Conservation (phyloP, 2,113 vertebrate genomes). For the Illadopsis cleaveri region DNA sequence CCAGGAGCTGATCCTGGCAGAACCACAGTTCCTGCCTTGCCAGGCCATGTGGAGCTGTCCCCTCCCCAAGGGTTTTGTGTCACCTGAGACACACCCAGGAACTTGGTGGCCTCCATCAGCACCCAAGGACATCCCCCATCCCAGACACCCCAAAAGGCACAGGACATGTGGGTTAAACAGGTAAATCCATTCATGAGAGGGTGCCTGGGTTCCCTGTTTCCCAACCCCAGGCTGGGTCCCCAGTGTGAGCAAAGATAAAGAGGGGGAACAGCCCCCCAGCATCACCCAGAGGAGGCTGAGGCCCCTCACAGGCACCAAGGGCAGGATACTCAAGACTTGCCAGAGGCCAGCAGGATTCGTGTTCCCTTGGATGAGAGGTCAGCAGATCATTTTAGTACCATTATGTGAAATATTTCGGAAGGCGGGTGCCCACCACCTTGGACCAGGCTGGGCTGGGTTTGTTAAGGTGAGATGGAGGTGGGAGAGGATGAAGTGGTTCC, state of each 20-base stretch:
- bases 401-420: rapidly evolving
- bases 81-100: background rate
- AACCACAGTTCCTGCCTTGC: rapidly evolving
- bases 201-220: rapidly evolving
- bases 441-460: background rate
- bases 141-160: background rate
- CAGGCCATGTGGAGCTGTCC: background rate
- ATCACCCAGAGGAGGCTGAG: background rate
- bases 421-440: rapidly evolving
- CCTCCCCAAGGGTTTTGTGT: background rate
- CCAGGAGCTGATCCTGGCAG: background rate
- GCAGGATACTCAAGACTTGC: background rate
- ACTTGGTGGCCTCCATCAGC: background rate
- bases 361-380: background rate
- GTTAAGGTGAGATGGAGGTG: background rate
- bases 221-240: background rate
- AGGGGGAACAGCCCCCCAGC: background rate
- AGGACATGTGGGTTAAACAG: background rate
- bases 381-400: background rate
- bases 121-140: background rate
- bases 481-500: background rate
- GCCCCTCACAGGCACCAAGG: background rate
- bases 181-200: background rate
- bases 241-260: background rate
- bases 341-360: background rate